These are phyloP conservation scores for Diadegma fenestrale DNA, from an alignment of 2,888 invertebrate species.

Conservation along the genomic window DNA sequence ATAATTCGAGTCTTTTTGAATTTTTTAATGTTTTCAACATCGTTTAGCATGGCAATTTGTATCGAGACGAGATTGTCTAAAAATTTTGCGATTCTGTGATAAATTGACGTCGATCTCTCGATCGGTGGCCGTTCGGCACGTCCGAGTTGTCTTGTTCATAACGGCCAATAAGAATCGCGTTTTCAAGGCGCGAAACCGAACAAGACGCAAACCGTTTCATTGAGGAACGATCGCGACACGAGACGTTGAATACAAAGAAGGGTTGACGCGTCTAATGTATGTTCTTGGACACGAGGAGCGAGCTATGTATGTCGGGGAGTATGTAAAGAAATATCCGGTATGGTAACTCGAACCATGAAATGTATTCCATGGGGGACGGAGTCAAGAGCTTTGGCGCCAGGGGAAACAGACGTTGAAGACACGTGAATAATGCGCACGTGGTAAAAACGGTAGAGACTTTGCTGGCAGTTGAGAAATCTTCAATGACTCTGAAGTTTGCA, in stretches of 20 bases:
- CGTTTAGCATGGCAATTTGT: too few relatives aligned
- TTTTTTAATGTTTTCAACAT: too few relatives aligned
- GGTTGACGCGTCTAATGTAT: constrained; percentile 43
- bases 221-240: constrained; percentile 28
- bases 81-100: background rate
- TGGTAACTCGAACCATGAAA: constrained; percentile 69
- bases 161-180: background rate
- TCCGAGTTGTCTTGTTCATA: background rate
- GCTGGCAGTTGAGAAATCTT: background rate
- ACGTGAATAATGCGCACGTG: constrained; percentile 20
- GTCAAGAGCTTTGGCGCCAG: constrained; percentile 60
- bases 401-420: constrained; percentile 18
- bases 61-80: too few relatives aligned
- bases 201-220: constrained; percentile 6
- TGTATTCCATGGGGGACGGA: constrained; percentile 64
- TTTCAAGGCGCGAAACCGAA: background rate
- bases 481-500: too few relatives aligned
- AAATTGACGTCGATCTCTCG: too few relatives aligned
- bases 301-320: constrained; percentile 33
- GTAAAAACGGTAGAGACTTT: background rate
- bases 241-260: constrained; percentile 51
- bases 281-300: constrained; percentile 21
- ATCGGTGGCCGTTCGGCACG: too few relatives aligned
- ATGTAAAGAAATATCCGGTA: constrained; percentile 37
- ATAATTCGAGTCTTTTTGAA: too few relatives aligned